Evolutionary conservation across 2,113 vertebrate genomes (phyloP), one percentile per base, ranked within the genome.

Genomic region (Pangasianodon hypophthalmus): DNA sequence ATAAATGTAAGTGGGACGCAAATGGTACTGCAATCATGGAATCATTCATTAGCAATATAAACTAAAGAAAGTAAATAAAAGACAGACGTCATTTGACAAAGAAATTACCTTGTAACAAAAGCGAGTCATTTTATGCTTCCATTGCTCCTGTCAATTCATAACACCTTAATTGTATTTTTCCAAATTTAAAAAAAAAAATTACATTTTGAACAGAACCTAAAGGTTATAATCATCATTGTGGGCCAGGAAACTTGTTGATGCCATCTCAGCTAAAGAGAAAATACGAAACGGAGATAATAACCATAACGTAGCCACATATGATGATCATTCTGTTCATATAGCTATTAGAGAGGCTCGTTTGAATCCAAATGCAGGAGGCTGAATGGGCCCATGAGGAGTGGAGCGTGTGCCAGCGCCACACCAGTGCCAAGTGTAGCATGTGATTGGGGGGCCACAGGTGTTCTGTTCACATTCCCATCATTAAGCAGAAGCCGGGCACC

Each of bases 391-490:
- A 60, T 50, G 79, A 92, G 89, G 89, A 90, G 87, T 60, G 54
- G 41, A n/a, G 41, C 32, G 11, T 88, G 87, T 83, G 77, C 80
- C 87, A 88, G 60, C 46, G 14, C 48, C 24, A 69, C 32, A 81
- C 81, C 91, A 86, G 89, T 86, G 80, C n/a, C 86, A 82, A 88
- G 84, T 60, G 87, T 67, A 88, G 91, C 91, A 46, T 82, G 88
- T 93, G 92, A 91, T 89, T 88, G 77, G 88, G 85, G 93, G 90
- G 94, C 92, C 93, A 94, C 94, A 95, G 95, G 93, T 95, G 94
- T 94, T 92, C 91, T 64, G 88, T 89, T 90, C 92, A 75, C 93
- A 93, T 93, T 93, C 94, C 88, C 90, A 94, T 95, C 94, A 94
- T 95, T 95, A 94, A 93, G 93, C 90, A 91, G 84, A 88, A 90